These are phyloP conservation scores for Heliconius congener DNA, from an alignment of 1,140 invertebrate species.

Conservation along the genomic window DNA sequence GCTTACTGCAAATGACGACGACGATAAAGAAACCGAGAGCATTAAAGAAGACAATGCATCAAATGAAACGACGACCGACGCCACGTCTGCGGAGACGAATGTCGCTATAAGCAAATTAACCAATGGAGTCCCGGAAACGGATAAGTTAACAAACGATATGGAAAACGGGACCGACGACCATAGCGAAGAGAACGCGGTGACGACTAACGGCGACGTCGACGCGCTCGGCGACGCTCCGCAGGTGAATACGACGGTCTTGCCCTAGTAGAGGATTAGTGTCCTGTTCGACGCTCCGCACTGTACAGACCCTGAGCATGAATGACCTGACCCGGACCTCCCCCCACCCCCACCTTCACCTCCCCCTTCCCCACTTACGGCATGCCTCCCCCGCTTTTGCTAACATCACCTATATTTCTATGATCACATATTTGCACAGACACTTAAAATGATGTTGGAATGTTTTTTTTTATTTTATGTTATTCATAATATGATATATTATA, in stretches of 20 bases:
- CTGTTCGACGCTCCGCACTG: not conserved
- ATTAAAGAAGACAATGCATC: not conserved
- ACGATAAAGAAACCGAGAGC: not conserved
- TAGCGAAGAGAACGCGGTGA: not conserved
- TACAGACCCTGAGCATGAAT: no score
- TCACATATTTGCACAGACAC: not conserved
- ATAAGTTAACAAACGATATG: conserved; percentile 36
- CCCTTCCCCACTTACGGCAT: not conserved
- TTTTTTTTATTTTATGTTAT: not conserved
- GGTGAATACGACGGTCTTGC: conserved; percentile 8
- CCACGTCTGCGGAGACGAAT: not conserved
- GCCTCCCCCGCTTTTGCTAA: not conserved
- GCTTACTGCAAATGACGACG: not conserved
- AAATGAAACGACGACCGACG: not conserved
- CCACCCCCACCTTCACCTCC: not conserved
- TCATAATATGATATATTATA: not conserved
- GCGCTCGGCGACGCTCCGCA: not conserved
- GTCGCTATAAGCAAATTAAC: not conserved
- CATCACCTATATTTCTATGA: not conserved
- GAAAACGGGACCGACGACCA: conserved; percentile 1
- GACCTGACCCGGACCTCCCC: not conserved
- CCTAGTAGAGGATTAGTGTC: not conserved
- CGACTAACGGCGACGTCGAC: conserved; percentile 3
- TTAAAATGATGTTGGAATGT: not conserved
- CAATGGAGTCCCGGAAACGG: conserved; percentile 20